Conservation (phyloP, 2,113 vertebrate species). For the Kryptolebias marmoratus region DNA sequence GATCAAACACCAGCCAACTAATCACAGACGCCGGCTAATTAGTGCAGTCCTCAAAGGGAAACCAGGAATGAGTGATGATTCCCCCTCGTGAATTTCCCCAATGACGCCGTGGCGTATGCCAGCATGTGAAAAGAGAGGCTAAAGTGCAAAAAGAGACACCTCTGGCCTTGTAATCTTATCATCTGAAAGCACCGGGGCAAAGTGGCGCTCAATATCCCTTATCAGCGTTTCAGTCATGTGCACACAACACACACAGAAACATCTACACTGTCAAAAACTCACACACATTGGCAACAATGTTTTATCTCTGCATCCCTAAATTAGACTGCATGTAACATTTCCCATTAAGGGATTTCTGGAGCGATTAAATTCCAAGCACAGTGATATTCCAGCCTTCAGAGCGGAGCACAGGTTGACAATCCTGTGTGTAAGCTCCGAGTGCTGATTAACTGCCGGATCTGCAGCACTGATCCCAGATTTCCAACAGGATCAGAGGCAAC, state of each 20-base stretch:
- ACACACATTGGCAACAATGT: conserved; percentile 1
- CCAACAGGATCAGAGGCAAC: conserved; percentile 72
- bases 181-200: conserved; percentile 53
- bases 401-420: conserved; percentile 50
- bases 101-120: conserved; percentile 45
- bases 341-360: conserved; percentile 73
- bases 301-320: conserved; percentile 70
- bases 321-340: conserved; percentile 70
- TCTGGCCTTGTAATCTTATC: conserved; percentile 69
- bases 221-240: conserved; percentile 56
- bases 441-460: conserved; percentile 71
- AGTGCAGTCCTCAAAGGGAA: conserved; percentile 76
- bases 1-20: conserved; percentile 77
- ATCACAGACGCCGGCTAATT: conserved; percentile 79
- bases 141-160: conserved; percentile 60
- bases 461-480: conserved; percentile 75
- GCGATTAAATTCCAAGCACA: conserved; percentile 58
- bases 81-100: conserved; percentile 69
- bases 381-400: conserved; percentile 56
- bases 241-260: conserved; percentile 13
- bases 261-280: conserved; percentile 5
- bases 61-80: conserved; percentile 73
- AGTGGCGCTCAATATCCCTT: conserved; percentile 61
- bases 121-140: conserved; percentile 46
- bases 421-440: conserved; percentile 25